Evolutionary conservation across 92 coral and sea anemone species (phyloP), one percentile per base, ranked within the genome.

Genomic region (Epizoanthus stellaris): DNA sequence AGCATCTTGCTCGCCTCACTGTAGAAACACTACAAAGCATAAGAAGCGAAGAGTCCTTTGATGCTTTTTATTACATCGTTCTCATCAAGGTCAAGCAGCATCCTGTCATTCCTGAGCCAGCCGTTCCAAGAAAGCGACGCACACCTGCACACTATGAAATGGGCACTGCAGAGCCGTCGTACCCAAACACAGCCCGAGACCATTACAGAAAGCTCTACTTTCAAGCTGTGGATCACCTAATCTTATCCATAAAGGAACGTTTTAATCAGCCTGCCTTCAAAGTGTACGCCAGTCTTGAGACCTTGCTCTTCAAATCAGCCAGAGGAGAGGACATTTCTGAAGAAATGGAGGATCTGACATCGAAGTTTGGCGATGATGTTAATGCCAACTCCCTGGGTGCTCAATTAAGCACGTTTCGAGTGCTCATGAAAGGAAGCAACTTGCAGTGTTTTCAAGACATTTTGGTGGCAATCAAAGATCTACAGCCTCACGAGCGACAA

Each of bases 111-210:
- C 47, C 88, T 14, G 85, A 70, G 85, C 85, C 91, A 53, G 70
- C 65, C 15, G 76, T 70, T 7, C 92, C 92, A 89, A 85, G 92
- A 53, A 89, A 89, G 70, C 88, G 77, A 85, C 82, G 23, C 56
- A 69, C 70, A 45, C 85, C 86, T 53, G 59, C 86, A 59, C 65
- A 82, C 52, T 89, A 70, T 63, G 88, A 89, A 84, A 34, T 77
- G 66, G 92, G 92, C 13, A 74, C 80, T 58, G 75, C 67, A 59
- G 77, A 84, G 25, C 82, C 85, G 16, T 13, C 59, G 10, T 60
- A 77, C 82, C 88, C 90, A 47, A 60, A 15, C 82, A 84, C 89
- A 76, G 83, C 91, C 70, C 76, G 85, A 54, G 74, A 85, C 87
- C 75, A 85, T 74, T 79, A 63, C 82, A 68, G 92, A 21, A 72